Evolutionary conservation across 1,140 invertebrate genomes (phyloP), one percentile per base, ranked within the genome.

Genomic region (Xylocopa sonorina): DNA sequence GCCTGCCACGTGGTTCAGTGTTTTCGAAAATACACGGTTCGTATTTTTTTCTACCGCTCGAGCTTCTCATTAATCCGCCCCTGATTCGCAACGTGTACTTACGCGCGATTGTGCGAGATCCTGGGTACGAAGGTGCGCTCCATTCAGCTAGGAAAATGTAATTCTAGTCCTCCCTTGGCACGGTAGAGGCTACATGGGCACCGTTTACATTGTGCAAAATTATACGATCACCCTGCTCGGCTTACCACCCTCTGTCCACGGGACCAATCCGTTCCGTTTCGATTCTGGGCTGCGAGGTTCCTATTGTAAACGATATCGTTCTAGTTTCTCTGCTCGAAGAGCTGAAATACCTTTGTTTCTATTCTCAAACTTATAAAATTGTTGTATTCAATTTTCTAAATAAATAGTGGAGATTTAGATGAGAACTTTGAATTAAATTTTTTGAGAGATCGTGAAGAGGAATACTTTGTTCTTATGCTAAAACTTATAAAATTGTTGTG

Each of bases 201-300:
- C n/a, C 48, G 27, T 53, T 74, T 74, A 74, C 58, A 74, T 74
- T 74, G 72, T 63, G 34, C 72, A 64, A 74, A 74, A 64, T 74
- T 74, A 43, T 74, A 74, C 72, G 43, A 64, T 64, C 72, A 41
- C 71, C 71, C 71, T 29, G 32, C 57, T 53, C 58, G n/a, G 12
- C 34, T 74, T 64, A 64, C 58, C n/a, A 43, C 48, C 71, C 46
- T 51, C n/a, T 50, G 43, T 48, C 38, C 18, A n/a, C n/a, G 34
- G 18, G 53, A 74, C 72, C 16, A 74, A 74, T 63, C 71, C 58
- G 41, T 63, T 51, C 46, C 58, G 21, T 63, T 63, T 63, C n/a
- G 32, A 51, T 74, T 63, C n/a, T 32, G 7, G 2, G 38, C 27
- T 63, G n/a, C 58, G 21, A 32, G 63, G 63, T 50, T 51, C 51